Evolutionary conservation across 2,888 invertebrate genomes (phyloP).

Genomic region (Habrosyne pyritoides): DNA sequence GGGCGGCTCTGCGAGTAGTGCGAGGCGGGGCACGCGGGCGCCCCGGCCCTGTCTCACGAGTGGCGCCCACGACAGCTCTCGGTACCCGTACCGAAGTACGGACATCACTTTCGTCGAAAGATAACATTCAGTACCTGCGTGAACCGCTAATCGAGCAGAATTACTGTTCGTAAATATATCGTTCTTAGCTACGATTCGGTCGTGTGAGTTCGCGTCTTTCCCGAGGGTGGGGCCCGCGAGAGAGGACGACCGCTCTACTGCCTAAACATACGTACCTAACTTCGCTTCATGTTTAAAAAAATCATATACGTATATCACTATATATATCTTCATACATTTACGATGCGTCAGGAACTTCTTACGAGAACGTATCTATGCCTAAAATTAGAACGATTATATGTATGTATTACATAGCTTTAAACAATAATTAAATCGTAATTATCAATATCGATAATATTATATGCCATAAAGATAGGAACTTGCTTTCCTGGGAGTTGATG

Average conservation of each 20-base stretch:
- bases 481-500: conserved; percentile 84
- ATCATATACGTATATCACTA: conserved; percentile 83
- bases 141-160: conserved; percentile 31
- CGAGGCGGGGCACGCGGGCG: conserved; percentile 7
- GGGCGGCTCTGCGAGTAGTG: conserved; percentile 53
- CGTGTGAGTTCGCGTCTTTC: conserved; percentile 37
- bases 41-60: conserved; percentile 11
- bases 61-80: conserved; percentile 22
- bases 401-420: conserved; percentile 85
- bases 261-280: conserved; percentile 82
- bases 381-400: conserved; percentile 85
- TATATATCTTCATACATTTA: conserved; percentile 84
- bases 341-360: conserved; percentile 84
- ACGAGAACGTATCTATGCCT: conserved; percentile 84
- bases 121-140: conserved; percentile 33
- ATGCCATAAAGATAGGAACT: conserved; percentile 85
- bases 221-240: conserved; percentile 61
- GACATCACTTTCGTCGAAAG: conserved; percentile 30
- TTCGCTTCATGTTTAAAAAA: conserved; percentile 82
- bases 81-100: conserved; percentile 21
- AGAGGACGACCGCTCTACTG: conserved; percentile 81
- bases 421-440: conserved; percentile 85
- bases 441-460: conserved; percentile 85
- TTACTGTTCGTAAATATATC: conserved; percentile 9
- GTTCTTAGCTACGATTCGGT: conserved; percentile 30